Conservation (phyloP, 2,113 vertebrate genomes). For the Chlorodrepanis virens region DNA sequence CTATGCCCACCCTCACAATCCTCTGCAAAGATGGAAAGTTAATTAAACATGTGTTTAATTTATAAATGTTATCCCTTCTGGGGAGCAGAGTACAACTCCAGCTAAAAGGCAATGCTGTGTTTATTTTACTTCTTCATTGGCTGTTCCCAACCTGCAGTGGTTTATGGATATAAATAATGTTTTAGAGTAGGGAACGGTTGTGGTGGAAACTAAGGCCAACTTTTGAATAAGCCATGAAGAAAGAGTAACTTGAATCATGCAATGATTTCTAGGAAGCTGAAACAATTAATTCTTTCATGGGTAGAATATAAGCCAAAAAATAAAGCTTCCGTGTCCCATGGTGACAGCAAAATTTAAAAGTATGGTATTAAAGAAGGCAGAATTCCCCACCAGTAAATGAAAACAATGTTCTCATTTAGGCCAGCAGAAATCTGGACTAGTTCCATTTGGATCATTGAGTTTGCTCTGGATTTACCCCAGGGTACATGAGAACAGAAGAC, state of each 20-base stretch:
- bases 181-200: background rate
- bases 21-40: background rate
- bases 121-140: conserved; percentile 36
- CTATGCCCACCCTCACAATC: background rate
- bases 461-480: conserved; percentile 23
- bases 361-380: background rate
- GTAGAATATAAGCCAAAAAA: conserved; percentile 26
- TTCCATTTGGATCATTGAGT: background rate
- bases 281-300: conserved; percentile 39
- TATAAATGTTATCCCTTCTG: conserved; percentile 56
- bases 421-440: conserved; percentile 10
- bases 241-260: conserved; percentile 4
- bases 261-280: conserved; percentile 37
- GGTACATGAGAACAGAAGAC: background rate
- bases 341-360: conserved; percentile 42
- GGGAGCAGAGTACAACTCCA: conserved; percentile 13
- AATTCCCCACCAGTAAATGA: background rate
- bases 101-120: conserved; percentile 28
- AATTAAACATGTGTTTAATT: conserved; percentile 62
- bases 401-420: conserved; percentile 27
- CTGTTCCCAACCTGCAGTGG: background rate
- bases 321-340: conserved; percentile 15
- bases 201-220: conserved; percentile 21
- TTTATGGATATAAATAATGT: conserved; percentile 33
- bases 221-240: background rate